A percentile compares a stretch with the other conserved stretches of the same genome.
Evolutionary conservation across 2,113 vertebrate genomes (phyloP).

Genomic region (Arenaria interpres): DNA sequence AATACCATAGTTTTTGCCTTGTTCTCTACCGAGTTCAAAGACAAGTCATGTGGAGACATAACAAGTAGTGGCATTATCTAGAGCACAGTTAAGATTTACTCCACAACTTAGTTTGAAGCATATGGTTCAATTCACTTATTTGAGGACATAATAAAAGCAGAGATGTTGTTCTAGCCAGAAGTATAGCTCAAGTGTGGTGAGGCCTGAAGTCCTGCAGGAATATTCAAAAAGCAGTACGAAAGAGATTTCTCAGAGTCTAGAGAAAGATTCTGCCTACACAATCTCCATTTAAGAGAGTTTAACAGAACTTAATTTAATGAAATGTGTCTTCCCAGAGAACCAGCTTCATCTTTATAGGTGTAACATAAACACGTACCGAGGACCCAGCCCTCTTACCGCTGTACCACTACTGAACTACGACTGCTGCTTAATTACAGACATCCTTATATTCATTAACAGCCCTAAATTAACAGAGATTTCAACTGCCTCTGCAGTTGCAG

Average conservation of each 20-base stretch:
- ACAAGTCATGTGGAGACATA: conserved; percentile 49
- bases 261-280: not conserved
- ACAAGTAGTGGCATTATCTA: conserved; percentile 42
- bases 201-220: not conserved
- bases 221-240: not conserved
- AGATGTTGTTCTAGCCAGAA: not conserved
- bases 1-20: conserved; percentile 48
- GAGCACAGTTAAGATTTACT: conserved; percentile 20
- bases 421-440: not conserved
- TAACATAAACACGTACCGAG: not conserved
- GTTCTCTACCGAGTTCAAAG: conserved; percentile 61
- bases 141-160: not conserved
- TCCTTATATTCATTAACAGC: not conserved
- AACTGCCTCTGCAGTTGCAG: not conserved
- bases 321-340: not conserved
- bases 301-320: not conserved
- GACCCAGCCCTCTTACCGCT: not conserved
- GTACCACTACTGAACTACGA: not conserved
- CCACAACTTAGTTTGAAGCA: not conserved
- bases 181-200: not conserved
- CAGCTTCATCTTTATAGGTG: not conserved
- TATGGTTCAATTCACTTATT: not conserved
- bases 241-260: not conserved
- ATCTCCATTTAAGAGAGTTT: not conserved
- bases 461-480: not conserved